Percentiles rank a stretch among this genome's conserved stretches.
These are phyloP conservation scores for Tachypleus tridentatus DNA, from an alignment of 1,140 invertebrate genomes.

Conservation along the genomic window DNA sequence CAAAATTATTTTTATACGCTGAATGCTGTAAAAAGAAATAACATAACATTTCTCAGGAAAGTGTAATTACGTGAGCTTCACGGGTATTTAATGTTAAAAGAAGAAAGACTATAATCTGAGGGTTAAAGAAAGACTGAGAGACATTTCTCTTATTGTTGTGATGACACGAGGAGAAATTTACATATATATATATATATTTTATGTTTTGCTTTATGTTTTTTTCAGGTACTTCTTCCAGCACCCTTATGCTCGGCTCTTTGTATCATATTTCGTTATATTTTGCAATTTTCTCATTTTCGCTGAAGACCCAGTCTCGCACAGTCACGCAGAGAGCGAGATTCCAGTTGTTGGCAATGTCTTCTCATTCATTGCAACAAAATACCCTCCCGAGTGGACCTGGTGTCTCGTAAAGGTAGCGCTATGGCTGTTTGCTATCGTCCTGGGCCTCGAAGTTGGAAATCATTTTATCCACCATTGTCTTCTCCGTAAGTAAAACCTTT, in stretches of 20 bases:
- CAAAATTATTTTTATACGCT: too few species aligned
- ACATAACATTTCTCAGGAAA: too few species aligned
- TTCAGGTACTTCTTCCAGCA: constrained; percentile 44
- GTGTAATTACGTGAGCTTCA: not conserved
- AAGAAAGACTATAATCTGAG: not conserved
- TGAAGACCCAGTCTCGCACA: constrained; percentile 46
- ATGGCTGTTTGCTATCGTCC: constrained; percentile 39
- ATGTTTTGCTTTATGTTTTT: constrained; percentile 9
- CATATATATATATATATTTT: not conserved
- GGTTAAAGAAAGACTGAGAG: not conserved
- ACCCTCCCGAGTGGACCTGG: constrained; percentile 40
- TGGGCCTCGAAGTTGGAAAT: constrained; percentile 41
- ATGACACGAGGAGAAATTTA: not conserved
- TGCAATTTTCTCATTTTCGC: constrained; percentile 47
- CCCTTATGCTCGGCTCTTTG: constrained; percentile 40
- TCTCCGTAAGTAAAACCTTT: constrained; percentile 14
- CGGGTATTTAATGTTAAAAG: not conserved
- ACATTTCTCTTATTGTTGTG: not conserved
- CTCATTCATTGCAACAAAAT: constrained; percentile 42
- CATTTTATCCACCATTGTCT: constrained; percentile 36
- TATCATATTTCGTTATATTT: constrained; percentile 43
- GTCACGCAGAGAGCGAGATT: constrained; percentile 39
- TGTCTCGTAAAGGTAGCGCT: constrained; percentile 39
- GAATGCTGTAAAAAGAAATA: too few species aligned
- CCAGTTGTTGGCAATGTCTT: constrained; percentile 44